Percentiles rank a stretch among this genome's conserved stretches.
These are phyloP conservation scores for Cephus cinctus DNA, from an alignment of 1,140 invertebrate genomes.

Conservation along the genomic window DNA sequence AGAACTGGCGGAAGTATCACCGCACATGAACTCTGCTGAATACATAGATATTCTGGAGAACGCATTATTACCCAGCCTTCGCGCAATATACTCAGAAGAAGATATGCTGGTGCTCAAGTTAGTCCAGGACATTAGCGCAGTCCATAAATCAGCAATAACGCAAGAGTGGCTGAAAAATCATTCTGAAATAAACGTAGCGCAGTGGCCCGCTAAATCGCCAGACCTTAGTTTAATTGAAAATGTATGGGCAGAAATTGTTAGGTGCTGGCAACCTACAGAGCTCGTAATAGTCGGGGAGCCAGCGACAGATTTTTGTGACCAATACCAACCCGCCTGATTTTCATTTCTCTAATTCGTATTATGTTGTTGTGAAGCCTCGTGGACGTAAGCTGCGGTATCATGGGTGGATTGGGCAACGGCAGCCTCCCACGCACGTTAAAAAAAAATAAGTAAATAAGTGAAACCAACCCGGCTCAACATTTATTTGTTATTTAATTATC, in stretches of 20 bases:
- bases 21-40: conserved; percentile 17
- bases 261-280: too few species aligned
- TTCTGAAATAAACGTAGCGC: conserved; percentile 10
- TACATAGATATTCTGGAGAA: conserved; percentile 8
- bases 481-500: too few species aligned
- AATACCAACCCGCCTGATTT: too few species aligned
- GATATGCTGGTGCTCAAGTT: conserved; percentile 4
- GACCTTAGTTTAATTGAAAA: conserved; percentile 38
- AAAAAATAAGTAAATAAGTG: conserved; percentile 4
- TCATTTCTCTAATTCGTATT: background rate
- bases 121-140: conserved; percentile 14
- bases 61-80: conserved; percentile 17
- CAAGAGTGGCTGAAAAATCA: conserved; percentile 13
- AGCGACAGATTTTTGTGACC: too few species aligned
- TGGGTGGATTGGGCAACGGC: background rate
- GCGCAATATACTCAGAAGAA: conserved; percentile 11
- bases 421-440: conserved; percentile 1
- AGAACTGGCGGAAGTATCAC: conserved; percentile 14
- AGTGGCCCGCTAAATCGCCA: conserved; percentile 29
- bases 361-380: background rate
- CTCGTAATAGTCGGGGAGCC: too few species aligned
- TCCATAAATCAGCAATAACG: conserved; percentile 8
- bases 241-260: conserved; percentile 25
- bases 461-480: too few species aligned
- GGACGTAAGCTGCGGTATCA: too few species aligned